Conservation (phyloP, 2,888 invertebrate species). For the Hydropsyche betteni region DNA sequence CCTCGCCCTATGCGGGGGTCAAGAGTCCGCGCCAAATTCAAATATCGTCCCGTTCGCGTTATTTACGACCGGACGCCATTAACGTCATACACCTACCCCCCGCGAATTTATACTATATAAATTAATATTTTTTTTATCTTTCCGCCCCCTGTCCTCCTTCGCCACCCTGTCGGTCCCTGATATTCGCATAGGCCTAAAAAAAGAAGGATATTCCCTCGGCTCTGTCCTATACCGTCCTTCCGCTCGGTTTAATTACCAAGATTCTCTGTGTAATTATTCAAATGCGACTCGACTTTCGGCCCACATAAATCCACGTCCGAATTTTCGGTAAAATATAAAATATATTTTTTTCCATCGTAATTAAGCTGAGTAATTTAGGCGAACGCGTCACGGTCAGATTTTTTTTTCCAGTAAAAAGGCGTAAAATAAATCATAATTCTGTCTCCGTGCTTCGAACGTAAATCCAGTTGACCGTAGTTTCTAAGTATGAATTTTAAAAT, state of each 20-base stretch:
- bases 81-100: conserved; percentile 35
- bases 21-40: conserved; percentile 34
- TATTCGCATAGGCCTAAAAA: conserved; percentile 19
- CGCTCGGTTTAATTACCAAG: conserved; percentile 32
- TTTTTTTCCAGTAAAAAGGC: conserved; percentile 9
- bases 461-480: too few relatives aligned
- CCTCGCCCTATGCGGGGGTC: conserved; percentile 30
- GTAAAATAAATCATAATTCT: conserved; percentile 6
- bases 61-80: conserved; percentile 42
- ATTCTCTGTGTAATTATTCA: conserved; percentile 33
- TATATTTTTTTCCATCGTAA: conserved; percentile 25
- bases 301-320: conserved; percentile 29
- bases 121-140: conserved; percentile 34
- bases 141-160: neutral
- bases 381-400: conserved; percentile 22
- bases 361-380: conserved; percentile 26
- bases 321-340: conserved; percentile 33
- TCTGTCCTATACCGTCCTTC: conserved; percentile 30
- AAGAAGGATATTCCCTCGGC: conserved; percentile 25
- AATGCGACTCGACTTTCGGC: conserved; percentile 27
- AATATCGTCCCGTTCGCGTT: conserved; percentile 38
- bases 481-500: too few relatives aligned
- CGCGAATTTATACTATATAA: conserved; percentile 31
- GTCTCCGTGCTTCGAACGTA: neutral
- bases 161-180: neutral